These are phyloP conservation scores for Papilio elwesi DNA, from an alignment of 2,888 invertebrate species.

Conservation along the genomic window DNA sequence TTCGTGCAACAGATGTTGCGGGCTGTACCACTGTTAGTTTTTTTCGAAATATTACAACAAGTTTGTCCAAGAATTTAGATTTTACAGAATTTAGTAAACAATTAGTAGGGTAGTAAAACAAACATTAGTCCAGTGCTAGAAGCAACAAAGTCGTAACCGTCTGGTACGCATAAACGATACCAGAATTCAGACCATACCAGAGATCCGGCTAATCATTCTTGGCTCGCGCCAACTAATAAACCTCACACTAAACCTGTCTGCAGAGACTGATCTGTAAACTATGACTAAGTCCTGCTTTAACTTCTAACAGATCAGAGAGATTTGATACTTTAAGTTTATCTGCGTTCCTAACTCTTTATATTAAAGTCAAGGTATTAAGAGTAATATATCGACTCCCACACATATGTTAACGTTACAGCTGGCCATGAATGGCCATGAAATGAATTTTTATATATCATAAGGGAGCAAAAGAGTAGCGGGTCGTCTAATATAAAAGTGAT, in stretches of 20 bases:
- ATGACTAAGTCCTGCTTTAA: background rate
- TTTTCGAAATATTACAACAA: background rate
- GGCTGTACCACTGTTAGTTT: background rate
- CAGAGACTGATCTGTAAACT: background rate
- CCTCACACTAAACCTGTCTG: constrained; percentile 10
- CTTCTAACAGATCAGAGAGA: too few species aligned
- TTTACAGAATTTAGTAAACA: background rate
- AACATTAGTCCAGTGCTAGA: background rate
- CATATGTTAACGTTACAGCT: too few species aligned
- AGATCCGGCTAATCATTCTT: constrained; percentile 4
- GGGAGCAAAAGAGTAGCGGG: too few species aligned
- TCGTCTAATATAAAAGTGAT: too few species aligned
- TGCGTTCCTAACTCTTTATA: too few species aligned
- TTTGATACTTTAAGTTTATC: too few species aligned
- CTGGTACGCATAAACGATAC: constrained; percentile 7
- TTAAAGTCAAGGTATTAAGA: too few species aligned
- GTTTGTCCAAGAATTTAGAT: background rate
- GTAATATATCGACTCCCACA: too few species aligned
- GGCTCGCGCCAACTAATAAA: background rate
- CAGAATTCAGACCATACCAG: background rate
- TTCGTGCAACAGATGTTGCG: too few species aligned
- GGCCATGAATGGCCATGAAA: too few species aligned
- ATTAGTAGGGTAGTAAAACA: background rate
- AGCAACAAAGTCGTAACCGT: background rate
- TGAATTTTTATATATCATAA: too few species aligned